These are phyloP conservation scores for Eremophila alpestris DNA, from an alignment of 2,797 vertebrate species.

Conservation along the genomic window DNA sequence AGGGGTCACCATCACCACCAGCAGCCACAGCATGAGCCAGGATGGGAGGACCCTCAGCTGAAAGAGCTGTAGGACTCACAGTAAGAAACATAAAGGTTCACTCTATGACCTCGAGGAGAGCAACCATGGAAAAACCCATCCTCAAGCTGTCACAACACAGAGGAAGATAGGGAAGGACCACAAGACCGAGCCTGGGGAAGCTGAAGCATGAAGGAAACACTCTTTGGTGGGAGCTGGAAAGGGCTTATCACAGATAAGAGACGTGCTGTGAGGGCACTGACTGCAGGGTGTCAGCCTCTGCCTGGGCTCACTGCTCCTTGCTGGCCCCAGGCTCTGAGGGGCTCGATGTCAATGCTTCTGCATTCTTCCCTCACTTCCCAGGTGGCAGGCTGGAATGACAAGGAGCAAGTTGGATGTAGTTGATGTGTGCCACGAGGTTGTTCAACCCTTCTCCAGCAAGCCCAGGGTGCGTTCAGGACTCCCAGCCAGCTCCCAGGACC, in stretches of 20 bases:
- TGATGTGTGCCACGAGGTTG: background rate
- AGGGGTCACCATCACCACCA: background rate
- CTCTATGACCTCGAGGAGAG: fast-evolving
- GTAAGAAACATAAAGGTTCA: background rate
- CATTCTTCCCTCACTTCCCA: background rate
- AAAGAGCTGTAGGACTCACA: background rate
- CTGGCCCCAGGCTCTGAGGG: background rate
- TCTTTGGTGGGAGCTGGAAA: background rate
- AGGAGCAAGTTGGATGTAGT: background rate
- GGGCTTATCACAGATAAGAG: background rate
- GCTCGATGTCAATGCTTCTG: background rate
- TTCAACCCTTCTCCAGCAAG: background rate
- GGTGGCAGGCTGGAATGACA: background rate
- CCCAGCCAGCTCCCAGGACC: background rate
- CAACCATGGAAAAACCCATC: background rate
- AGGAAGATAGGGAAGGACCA: background rate
- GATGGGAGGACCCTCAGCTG: background rate
- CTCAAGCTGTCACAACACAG: background rate
- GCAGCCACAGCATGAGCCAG: background rate
- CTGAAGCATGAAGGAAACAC: background rate
- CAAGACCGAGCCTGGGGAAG: background rate
- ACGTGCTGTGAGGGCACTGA: background rate
- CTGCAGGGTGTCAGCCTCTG: background rate
- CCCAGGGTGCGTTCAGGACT: background rate
- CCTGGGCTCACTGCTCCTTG: background rate